Evolutionary conservation across 2,888 invertebrate species (phyloP).

Genomic region (Andrena bucephala): DNA sequence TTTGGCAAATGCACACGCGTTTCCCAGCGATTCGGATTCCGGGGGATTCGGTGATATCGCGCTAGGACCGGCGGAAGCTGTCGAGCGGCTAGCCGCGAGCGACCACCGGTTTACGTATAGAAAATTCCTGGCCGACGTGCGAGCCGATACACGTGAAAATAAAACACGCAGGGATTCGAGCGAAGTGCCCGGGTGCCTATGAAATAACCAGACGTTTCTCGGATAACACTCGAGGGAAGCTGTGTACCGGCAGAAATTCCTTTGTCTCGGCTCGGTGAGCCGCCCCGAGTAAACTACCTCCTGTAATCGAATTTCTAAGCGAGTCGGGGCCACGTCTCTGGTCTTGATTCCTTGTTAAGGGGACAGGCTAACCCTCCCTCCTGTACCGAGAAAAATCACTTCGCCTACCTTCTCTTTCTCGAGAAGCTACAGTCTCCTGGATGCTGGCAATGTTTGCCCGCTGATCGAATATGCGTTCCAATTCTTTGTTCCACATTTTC

Average conservation of each 20-base stretch:
- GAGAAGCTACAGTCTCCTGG: background rate
- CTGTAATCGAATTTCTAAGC: slow-evolving; percentile 55
- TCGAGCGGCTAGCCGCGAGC: slow-evolving; percentile 12
- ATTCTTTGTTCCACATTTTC: background rate
- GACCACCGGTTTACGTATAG: background rate
- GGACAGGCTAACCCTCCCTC: slow-evolving; percentile 10
- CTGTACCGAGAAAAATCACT: background rate
- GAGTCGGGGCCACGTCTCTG: slow-evolving; percentile 5
- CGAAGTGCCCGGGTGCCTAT: slow-evolving; percentile 9
- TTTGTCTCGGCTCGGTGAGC: slow-evolving; percentile 7
- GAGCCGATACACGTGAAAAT: slow-evolving; percentile 35
- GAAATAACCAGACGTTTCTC: slow-evolving; percentile 22
- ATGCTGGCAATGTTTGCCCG: background rate
- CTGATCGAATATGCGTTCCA: background rate
- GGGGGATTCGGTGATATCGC: slow-evolving; percentile 15
- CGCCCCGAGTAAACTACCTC: slow-evolving; percentile 5
- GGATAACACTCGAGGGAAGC: slow-evolving; percentile 30
- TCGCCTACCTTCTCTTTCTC: background rate
- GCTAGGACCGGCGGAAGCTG: background rate
- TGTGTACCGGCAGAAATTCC: slow-evolving; percentile 35
- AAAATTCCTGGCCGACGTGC: slow-evolving; percentile 40
- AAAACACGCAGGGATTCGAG: slow-evolving; percentile 1
- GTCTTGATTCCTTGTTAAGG: slow-evolving; percentile 42
- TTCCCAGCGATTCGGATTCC: background rate
- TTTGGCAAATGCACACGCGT: background rate